Percentiles rank a stretch among this genome's conserved stretches.
Conservation (phyloP, 2,113 vertebrate species). For the Gopherus evgoodei region DNA sequence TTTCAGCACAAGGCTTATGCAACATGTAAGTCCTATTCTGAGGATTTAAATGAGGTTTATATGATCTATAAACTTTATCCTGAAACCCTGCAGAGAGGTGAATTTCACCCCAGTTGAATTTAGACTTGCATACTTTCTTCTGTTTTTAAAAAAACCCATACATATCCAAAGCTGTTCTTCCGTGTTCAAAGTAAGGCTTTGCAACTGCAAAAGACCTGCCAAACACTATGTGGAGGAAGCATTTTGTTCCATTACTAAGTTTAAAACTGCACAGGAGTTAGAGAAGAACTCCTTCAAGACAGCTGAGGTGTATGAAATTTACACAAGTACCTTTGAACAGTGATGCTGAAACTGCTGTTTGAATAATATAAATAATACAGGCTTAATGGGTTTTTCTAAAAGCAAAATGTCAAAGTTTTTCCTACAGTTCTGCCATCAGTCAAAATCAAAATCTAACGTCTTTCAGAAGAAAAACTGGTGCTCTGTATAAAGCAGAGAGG, state of each 20-base stretch:
- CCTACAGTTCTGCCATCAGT: slow-evolving; percentile 14
- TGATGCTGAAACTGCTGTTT: slow-evolving; percentile 1
- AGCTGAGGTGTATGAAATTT: neutral
- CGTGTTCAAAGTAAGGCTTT: neutral
- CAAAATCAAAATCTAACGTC: slow-evolving; percentile 19
- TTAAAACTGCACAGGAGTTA: neutral
- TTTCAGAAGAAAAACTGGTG: slow-evolving; percentile 35
- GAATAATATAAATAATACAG: neutral
- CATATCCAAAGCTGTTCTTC: neutral
- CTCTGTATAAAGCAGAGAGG: neutral
- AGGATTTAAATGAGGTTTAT: neutral
- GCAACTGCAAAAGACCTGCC: neutral
- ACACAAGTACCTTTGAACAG: neutral
- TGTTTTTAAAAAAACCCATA: neutral
- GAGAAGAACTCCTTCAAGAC: neutral
- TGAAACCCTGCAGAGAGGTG: neutral
- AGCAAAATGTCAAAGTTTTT: slow-evolving; percentile 5
- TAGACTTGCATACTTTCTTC: neutral
- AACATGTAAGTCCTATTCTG: neutral
- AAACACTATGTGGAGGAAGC: neutral
- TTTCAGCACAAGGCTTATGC: neutral
- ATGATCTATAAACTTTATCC: neutral
- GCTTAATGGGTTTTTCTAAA: neutral
- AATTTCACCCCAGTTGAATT: neutral
- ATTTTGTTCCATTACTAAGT: slow-evolving; percentile 8